Percentiles rank a stretch among this genome's conserved stretches.
Evolutionary conservation across 2,113 vertebrate genomes (phyloP).

Genomic region (Silurus glanis): DNA sequence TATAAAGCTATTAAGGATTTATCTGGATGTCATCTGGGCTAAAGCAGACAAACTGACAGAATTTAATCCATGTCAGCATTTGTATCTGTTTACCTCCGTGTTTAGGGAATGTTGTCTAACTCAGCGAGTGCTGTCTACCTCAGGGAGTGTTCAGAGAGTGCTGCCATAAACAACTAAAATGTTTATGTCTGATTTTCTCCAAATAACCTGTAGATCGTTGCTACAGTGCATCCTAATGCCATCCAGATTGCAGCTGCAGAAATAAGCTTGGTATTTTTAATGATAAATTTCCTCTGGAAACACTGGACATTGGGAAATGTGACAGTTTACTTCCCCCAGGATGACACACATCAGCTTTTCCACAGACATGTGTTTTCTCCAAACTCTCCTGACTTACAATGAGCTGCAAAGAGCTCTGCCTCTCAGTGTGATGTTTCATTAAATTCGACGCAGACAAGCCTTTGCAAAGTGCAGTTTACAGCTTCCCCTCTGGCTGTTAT

Average conservation of each 20-base stretch:
- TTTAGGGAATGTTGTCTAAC: not conserved
- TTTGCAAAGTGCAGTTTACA: not conserved
- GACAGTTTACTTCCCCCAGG: not conserved
- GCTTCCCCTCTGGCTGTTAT: not conserved
- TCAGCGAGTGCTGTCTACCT: not conserved
- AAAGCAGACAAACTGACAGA: not conserved
- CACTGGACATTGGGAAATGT: not conserved
- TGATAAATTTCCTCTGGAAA: not conserved
- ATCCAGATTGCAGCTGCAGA: not conserved
- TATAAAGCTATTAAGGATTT: not conserved
- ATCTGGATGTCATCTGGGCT: not conserved
- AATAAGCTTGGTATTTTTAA: not conserved
- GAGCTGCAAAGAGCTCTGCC: not conserved
- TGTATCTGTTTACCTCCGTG: not conserved
- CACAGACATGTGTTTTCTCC: slow-evolving; percentile 1
- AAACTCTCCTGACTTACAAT: slow-evolving; percentile 1
- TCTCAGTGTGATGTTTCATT: not conserved
- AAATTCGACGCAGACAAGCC: not conserved
- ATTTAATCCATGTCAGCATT: not conserved
- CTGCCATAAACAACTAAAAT: not conserved
- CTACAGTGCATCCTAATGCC: not conserved
- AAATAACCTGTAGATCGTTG: not conserved
- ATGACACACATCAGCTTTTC: not conserved
- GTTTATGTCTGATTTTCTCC: not conserved
- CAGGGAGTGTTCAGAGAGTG: not conserved